Conservation (phyloP, 1,140 invertebrate genomes). For the Dysdera silvatica region DNA sequence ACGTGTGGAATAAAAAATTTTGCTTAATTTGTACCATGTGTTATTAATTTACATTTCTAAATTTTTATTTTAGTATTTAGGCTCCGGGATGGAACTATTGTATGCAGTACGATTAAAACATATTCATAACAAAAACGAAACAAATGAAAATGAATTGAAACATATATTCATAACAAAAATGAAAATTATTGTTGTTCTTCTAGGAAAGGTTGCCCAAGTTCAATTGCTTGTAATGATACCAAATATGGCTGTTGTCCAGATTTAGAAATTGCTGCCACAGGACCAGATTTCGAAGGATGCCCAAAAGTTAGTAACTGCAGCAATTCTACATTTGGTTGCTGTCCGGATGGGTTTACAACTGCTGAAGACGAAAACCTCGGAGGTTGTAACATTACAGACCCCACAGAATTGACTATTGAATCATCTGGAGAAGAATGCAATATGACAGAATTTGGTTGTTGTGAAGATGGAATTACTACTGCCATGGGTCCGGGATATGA, state of each 20-base stretch:
- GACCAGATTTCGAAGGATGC: slow-evolving; percentile 33
- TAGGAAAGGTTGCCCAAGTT: slow-evolving; percentile 33
- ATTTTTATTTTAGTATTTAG: too few relatives aligned
- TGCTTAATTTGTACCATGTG: too few relatives aligned
- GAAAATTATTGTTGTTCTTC: not conserved
- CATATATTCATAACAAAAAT: not conserved
- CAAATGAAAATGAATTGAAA: too few relatives aligned
- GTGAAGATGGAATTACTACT: slow-evolving; percentile 42
- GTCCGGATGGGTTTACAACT: slow-evolving; percentile 70
- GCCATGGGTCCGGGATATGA: slow-evolving; percentile 43
- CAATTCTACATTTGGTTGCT: slow-evolving; percentile 70
- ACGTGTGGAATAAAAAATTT: too few relatives aligned
- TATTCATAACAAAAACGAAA: too few relatives aligned
- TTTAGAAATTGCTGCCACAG: slow-evolving; percentile 49
- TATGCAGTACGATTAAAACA: too few relatives aligned
- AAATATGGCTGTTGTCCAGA: slow-evolving; percentile 70
- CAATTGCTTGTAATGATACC: slow-evolving; percentile 34
- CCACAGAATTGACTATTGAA: slow-evolving; percentile 10
- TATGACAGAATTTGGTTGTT: slow-evolving; percentile 55
- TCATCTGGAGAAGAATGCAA: slow-evolving; percentile 50
- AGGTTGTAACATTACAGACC: slow-evolving; percentile 54
- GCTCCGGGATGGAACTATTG: too few relatives aligned
- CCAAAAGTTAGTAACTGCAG: slow-evolving; percentile 51
- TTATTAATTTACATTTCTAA: too few relatives aligned
- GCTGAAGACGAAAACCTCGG: slow-evolving; percentile 73